These are phyloP conservation scores for Macropus fuliginosus DNA, from an alignment of 2,797 vertebrate genomes.

Conservation along the genomic window DNA sequence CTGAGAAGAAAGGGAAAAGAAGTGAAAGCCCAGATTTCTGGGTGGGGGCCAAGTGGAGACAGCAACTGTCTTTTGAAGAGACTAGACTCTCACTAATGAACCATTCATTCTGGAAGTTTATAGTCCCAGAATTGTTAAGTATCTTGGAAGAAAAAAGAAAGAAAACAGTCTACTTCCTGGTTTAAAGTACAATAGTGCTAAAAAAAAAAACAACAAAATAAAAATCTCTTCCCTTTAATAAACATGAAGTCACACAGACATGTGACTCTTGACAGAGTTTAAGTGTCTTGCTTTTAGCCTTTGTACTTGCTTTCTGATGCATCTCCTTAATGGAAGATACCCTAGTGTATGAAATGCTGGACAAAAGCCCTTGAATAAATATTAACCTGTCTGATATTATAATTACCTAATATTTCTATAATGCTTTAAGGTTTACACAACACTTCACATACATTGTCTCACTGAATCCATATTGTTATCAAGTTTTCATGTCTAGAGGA, in stretches of 20 bases:
- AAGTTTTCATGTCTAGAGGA: not conserved
- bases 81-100: not conserved
- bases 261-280: not conserved
- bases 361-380: not conserved
- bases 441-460: not conserved
- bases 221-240: conserved; percentile 61
- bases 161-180: conserved; percentile 48
- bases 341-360: not conserved
- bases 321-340: not conserved
- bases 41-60: not conserved
- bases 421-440: not conserved
- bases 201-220: conserved; percentile 37
- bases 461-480: not conserved
- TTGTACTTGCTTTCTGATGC: not conserved
- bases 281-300: not conserved
- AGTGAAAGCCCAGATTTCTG: not conserved
- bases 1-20: not conserved
- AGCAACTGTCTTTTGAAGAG: conserved; percentile 28
- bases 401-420: not conserved
- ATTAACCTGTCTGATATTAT: not conserved
- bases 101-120: conserved; percentile 13
- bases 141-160: conserved; percentile 2
- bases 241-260: conserved; percentile 68
- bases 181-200: conserved; percentile 59
- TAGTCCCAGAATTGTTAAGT: conserved; percentile 60